Evolutionary conservation across 2,113 vertebrate genomes (phyloP).

Genomic region (Calonectris borealis): DNA sequence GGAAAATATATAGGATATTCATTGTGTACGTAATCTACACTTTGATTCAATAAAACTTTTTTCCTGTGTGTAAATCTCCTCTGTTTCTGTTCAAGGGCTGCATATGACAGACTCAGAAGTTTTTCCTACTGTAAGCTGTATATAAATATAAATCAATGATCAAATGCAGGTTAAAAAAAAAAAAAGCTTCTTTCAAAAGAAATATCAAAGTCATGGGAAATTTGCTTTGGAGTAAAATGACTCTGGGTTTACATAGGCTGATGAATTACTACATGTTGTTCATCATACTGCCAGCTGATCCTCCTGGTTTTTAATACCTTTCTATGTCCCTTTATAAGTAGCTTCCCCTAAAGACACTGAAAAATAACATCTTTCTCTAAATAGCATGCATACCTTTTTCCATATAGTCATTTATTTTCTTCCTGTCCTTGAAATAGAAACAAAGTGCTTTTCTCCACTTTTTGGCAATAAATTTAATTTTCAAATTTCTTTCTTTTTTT

Average conservation of each 20-base stretch:
- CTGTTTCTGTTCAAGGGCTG: neutral
- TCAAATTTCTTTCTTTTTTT: neutral
- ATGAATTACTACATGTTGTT: neutral
- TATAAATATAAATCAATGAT: neutral
- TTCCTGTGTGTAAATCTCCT: neutral
- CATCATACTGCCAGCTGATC: neutral
- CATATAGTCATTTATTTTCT: neutral
- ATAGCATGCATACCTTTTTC: neutral
- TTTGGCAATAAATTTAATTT: neutral
- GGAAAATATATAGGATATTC: constrained; percentile 34
- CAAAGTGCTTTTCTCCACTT: neutral
- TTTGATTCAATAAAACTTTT: constrained; percentile 28
- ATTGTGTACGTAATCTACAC: neutral
- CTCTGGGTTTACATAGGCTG: neutral
- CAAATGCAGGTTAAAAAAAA: neutral
- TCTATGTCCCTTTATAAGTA: neutral
- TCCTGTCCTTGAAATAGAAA: neutral
- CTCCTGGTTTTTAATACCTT: neutral
- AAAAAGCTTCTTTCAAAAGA: neutral
- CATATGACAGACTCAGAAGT: neutral
- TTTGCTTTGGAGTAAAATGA: neutral
- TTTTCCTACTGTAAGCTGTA: neutral
- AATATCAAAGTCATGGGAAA: neutral
- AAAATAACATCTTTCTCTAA: neutral
- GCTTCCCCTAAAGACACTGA: neutral